Percentiles rank a stretch among this genome's conserved stretches.
Conservation (phyloP, 2,113 vertebrate genomes). For the Ahaetulla prasina region DNA sequence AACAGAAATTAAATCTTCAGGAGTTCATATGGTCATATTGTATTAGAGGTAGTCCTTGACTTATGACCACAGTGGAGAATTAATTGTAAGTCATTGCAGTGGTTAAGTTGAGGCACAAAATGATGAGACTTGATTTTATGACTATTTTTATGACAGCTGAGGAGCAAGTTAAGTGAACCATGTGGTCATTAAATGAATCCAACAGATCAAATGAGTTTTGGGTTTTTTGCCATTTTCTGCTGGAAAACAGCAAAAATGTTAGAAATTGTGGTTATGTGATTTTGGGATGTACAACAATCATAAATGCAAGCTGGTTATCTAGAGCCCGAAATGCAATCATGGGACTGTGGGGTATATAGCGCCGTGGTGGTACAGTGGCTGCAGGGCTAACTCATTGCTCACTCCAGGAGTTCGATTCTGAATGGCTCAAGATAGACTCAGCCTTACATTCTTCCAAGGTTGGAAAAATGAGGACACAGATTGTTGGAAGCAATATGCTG, state of each 20-base stretch:
- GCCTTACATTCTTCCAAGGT: too few species aligned
- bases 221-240: neutral
- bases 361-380: too few species aligned
- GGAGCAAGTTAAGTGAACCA: neutral
- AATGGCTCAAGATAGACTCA: too few species aligned
- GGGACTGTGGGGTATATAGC: neutral
- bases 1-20: neutral
- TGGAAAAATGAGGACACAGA: too few species aligned
- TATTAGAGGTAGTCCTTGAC: neutral
- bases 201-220: neutral
- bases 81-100: neutral
- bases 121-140: neutral
- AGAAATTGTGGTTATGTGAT: neutral
- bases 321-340: neutral
- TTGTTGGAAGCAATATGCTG: too few species aligned
- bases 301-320: neutral
- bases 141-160: neutral
- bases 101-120: neutral
- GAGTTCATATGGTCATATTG: neutral
- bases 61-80: neutral
- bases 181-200: neutral
- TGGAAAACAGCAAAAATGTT: neutral
- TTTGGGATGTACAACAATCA: neutral
- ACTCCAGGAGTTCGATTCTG: too few species aligned
- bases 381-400: too few species aligned